phyloP scores from a whole-genome alignment of 2,888 invertebrate species.

The Plusia festucae region DNA sequence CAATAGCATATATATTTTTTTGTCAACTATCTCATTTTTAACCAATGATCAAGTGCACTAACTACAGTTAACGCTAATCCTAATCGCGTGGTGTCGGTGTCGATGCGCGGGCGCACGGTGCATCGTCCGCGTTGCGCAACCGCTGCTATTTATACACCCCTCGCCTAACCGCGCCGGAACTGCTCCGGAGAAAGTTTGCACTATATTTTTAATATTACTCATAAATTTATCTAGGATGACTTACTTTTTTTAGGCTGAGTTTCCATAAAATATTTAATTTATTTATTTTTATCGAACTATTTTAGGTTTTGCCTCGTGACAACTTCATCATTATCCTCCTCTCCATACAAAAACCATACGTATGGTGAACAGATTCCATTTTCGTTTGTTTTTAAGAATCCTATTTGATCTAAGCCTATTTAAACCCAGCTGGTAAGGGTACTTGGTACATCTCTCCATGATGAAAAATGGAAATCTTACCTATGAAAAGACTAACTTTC shows the following conservation, averaged over 20 bases:
- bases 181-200: slow-evolving; percentile 59
- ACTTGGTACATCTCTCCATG: too few relatives aligned
- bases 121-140: slow-evolving; percentile 75
- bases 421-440: too few relatives aligned
- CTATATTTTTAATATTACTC: slow-evolving; percentile 47
- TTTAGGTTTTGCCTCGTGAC: too few relatives aligned
- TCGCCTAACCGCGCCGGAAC: slow-evolving; percentile 64
- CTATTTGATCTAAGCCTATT: too few relatives aligned
- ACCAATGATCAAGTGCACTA: slow-evolving; percentile 6
- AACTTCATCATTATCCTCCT: too few relatives aligned
- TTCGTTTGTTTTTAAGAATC: too few relatives aligned
- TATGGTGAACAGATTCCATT: too few relatives aligned
- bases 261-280: background rate
- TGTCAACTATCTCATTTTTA: too few relatives aligned
- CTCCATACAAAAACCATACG: too few relatives aligned
- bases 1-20: too few relatives aligned
- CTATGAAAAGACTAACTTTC: background rate
- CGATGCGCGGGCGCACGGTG: slow-evolving; percentile 60
- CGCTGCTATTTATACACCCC: slow-evolving; percentile 66
- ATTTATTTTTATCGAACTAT: background rate
- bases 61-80: slow-evolving; percentile 41
- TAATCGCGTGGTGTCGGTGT: slow-evolving; percentile 37
- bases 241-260: background rate
- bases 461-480: too few relatives aligned
- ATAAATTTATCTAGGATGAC: slow-evolving; percentile 35